Percentiles rank a stretch among this genome's conserved stretches.
Conservation (phyloP, 1,140 invertebrate genomes). For the Drosophila burlai region DNA sequence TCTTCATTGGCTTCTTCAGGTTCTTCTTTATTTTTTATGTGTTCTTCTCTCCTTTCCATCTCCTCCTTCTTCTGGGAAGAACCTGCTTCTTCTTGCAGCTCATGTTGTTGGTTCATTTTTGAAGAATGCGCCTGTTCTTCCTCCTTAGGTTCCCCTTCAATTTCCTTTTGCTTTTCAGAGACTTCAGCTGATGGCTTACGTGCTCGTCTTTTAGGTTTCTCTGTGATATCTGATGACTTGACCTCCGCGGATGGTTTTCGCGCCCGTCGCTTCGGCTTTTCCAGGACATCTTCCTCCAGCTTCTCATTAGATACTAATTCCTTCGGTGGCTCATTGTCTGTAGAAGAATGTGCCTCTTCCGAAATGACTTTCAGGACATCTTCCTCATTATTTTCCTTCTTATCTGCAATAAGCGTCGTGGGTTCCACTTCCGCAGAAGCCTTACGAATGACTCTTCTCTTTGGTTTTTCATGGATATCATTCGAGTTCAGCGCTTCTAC, state of each 20-base stretch:
- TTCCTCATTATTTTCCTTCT: not conserved
- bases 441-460: conserved; percentile 1
- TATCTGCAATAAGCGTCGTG: too few species aligned
- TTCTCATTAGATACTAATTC: not conserved
- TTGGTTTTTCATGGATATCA: conserved; percentile 17
- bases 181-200: conserved; percentile 7
- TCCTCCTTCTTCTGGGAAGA: not conserved
- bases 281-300: not conserved
- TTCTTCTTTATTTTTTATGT: not conserved
- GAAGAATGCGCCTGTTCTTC: not conserved
- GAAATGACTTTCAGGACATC: not conserved
- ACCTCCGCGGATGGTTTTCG: not conserved
- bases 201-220: conserved; percentile 2
- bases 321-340: not conserved
- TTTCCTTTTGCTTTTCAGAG: not conserved
- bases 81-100: too few species aligned
- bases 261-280: not conserved
- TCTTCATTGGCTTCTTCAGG: not conserved
- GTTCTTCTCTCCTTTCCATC: not conserved
- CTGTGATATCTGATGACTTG: not conserved
- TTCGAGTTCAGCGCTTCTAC: not conserved
- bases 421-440: not conserved
- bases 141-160: not conserved
- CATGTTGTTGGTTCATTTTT: not conserved
- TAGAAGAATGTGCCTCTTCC: conserved; percentile 1